phyloP scores from a whole-genome alignment of 2,797 vertebrate genomes.

The Macropus fuliginosus region DNA sequence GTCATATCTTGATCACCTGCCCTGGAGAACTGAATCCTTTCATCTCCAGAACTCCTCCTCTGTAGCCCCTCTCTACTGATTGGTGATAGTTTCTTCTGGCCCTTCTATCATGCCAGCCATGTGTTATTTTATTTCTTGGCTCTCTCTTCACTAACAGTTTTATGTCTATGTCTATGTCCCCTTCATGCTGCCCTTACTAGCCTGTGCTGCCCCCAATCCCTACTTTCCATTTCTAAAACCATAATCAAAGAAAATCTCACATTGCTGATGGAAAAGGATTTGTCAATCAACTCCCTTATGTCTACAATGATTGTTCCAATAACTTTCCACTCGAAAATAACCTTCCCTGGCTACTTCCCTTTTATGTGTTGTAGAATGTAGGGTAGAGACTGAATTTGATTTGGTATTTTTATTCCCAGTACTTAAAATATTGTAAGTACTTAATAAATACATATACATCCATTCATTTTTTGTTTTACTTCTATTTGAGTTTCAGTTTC shows the following conservation, averaged over 20 bases:
- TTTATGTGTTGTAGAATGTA: background rate
- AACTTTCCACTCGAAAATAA: background rate
- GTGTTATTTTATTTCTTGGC: background rate
- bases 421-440: background rate
- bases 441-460: background rate
- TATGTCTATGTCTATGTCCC: background rate
- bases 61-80: background rate
- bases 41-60: background rate
- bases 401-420: background rate
- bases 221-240: background rate
- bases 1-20: background rate
- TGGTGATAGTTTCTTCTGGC: background rate
- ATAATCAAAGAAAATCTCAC: background rate
- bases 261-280: background rate
- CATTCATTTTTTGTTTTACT: background rate
- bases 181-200: background rate
- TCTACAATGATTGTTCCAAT: background rate
- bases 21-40: background rate
- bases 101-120: background rate
- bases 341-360: background rate
- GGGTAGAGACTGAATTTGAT: background rate
- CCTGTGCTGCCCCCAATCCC: background rate
- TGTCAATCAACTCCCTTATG: background rate
- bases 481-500: background rate
- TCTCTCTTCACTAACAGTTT: background rate